These are phyloP conservation scores for Vanessa tameamea DNA, from an alignment of 1,140 invertebrate species.

Conservation along the genomic window DNA sequence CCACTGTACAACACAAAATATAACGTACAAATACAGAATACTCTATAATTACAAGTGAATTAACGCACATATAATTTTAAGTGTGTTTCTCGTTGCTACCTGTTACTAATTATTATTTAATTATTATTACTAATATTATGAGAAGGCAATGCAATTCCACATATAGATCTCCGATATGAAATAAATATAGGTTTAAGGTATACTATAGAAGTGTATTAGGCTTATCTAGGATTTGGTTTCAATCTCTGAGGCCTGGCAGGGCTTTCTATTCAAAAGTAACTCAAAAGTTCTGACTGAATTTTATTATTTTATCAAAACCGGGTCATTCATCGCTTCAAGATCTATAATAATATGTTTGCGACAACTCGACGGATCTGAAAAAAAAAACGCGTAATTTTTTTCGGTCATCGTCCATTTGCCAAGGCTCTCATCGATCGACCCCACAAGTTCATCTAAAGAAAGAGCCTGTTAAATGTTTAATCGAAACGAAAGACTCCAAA, in stretches of 20 bases:
- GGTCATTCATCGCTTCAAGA: too few relatives aligned
- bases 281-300: too few relatives aligned
- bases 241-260: neutral
- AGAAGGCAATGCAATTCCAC: constrained; percentile 7
- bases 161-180: constrained; percentile 3
- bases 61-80: neutral
- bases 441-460: too few relatives aligned
- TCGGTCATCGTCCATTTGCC: too few relatives aligned
- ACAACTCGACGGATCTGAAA: too few relatives aligned
- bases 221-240: neutral
- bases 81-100: neutral
- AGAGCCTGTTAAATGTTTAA: too few relatives aligned
- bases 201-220: neutral
- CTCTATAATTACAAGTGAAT: constrained; percentile 2
- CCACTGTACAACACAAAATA: constrained; percentile 38
- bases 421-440: too few relatives aligned
- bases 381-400: too few relatives aligned
- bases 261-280: too few relatives aligned
- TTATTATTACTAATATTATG: neutral
- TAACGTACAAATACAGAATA: constrained; percentile 23
- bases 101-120: constrained; percentile 1
- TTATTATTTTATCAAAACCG: too few relatives aligned
- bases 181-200: neutral
- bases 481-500: too few relatives aligned
- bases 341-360: too few relatives aligned